Percentiles rank a stretch among this genome's conserved stretches.
These are phyloP conservation scores for Eilema griseolum DNA, from an alignment of 2,888 invertebrate genomes.

Conservation along the genomic window DNA sequence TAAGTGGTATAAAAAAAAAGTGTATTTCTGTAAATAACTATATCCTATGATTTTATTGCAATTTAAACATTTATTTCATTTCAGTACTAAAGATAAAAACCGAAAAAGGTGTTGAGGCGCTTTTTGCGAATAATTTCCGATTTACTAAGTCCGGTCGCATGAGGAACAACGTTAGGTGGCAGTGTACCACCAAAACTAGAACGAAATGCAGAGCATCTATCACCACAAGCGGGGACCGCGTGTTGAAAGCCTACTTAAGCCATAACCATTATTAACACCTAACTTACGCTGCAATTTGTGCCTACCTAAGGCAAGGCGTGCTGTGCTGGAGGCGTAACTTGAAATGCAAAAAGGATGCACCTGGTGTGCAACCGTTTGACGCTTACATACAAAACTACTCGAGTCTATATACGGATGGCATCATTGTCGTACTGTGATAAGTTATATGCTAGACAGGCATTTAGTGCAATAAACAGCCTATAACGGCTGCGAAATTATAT, in stretches of 20 bases:
- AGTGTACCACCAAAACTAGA: conserved; percentile 54
- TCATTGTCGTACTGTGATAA: too few species aligned
- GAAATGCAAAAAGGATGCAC: too few species aligned
- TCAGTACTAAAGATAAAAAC: conserved; percentile 16
- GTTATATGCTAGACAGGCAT: neutral
- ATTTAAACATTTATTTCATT: conserved; percentile 7
- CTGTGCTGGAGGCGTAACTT: neutral
- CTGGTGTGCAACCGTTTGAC: too few species aligned
- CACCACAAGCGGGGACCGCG: conserved; percentile 40
- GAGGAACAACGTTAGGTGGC: conserved; percentile 54
- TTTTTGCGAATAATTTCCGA: conserved; percentile 43
- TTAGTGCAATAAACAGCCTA: neutral
- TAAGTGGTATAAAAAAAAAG: too few species aligned
- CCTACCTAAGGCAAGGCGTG: neutral
- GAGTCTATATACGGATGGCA: too few species aligned
- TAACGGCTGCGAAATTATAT: neutral
- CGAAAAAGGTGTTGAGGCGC: conserved; percentile 23
- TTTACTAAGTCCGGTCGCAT: conserved; percentile 49
- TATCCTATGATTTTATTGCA: neutral
- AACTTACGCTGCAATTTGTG: neutral
- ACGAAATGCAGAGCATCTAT: conserved; percentile 55
- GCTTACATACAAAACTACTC: too few species aligned
- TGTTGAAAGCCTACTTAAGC: conserved; percentile 32
- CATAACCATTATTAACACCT: conserved; percentile 35
- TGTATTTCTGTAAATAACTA: neutral